Evolutionary conservation across 2,113 vertebrate genomes (phyloP).

Genomic region (Willisornis vidua): DNA sequence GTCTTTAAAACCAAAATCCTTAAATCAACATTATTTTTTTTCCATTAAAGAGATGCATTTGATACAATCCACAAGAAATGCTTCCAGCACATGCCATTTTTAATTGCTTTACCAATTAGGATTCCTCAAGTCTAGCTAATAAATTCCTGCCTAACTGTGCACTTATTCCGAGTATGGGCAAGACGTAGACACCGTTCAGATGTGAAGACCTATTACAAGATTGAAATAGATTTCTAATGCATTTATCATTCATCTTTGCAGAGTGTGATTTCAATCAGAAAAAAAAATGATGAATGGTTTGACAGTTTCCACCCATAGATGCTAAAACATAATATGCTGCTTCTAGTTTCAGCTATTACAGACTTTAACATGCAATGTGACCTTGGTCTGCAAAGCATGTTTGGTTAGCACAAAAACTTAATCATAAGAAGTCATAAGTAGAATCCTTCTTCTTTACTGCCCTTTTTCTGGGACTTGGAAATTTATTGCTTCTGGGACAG

Average conservation of each 20-base stretch:
- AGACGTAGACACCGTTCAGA: slow-evolving; percentile 61
- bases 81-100: slow-evolving; percentile 17
- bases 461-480: slow-evolving; percentile 77
- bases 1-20: slow-evolving; percentile 40
- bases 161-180: slow-evolving; percentile 25
- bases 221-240: slow-evolving; percentile 73
- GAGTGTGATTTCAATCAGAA: slow-evolving; percentile 72
- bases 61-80: not conserved
- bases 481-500: slow-evolving; percentile 86
- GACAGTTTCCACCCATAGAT: slow-evolving; percentile 62
- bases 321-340: slow-evolving; percentile 68
- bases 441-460: slow-evolving; percentile 82
- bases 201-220: slow-evolving; percentile 74
- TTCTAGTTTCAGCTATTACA: slow-evolving; percentile 67
- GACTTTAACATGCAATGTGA: slow-evolving; percentile 80
- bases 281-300: slow-evolving; percentile 70
- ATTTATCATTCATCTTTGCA: slow-evolving; percentile 76
- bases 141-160: slow-evolving; percentile 39
- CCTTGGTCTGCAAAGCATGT: slow-evolving; percentile 81
- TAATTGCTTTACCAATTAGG: slow-evolving; percentile 63
- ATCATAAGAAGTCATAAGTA: slow-evolving; percentile 83
- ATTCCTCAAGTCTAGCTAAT: slow-evolving; percentile 25
- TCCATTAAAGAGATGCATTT: not conserved
- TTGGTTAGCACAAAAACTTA: slow-evolving; percentile 84
- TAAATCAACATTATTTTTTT: slow-evolving; percentile 26